phyloP scores from a whole-genome alignment of 2,888 invertebrate genomes.

The Dioctria linearis region DNA sequence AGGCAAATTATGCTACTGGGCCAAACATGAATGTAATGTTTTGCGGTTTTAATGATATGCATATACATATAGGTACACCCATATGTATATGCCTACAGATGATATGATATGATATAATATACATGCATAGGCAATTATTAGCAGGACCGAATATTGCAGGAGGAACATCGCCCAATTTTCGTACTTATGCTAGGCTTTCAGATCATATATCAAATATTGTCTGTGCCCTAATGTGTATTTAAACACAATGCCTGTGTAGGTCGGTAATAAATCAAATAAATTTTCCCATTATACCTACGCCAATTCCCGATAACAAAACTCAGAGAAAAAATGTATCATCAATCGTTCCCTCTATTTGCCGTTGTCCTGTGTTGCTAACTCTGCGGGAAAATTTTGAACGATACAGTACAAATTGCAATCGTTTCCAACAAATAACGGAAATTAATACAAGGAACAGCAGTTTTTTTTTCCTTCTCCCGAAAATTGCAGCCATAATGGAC shows the following conservation, averaged over 20 bases:
- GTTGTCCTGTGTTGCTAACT: neutral
- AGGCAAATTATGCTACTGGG: too few species aligned
- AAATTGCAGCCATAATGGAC: conserved; percentile 24
- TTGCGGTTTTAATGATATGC: too few species aligned
- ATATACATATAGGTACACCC: too few species aligned
- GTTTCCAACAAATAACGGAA: neutral
- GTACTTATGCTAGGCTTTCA: neutral
- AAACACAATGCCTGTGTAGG: conserved; percentile 46
- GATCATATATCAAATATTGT: conserved; percentile 43
- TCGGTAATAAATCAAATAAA: conserved; percentile 31
- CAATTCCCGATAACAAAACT: conserved; percentile 13
- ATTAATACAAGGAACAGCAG: neutral
- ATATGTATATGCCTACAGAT: too few species aligned
- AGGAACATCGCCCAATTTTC: neutral
- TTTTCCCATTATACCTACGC: conserved; percentile 19
- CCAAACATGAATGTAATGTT: too few species aligned
- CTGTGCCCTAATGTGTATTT: conserved; percentile 55
- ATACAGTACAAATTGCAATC: conserved; percentile 20
- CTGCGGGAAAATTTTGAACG: too few species aligned
- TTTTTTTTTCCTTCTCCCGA: neutral
- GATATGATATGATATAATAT: too few species aligned
- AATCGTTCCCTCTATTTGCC: neutral
- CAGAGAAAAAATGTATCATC: conserved; percentile 1
- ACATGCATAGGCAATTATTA: too few species aligned
- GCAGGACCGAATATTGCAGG: too few species aligned